phyloP scores from a whole-genome alignment of 2,797 vertebrate species.

The Eulemur mongoz region DNA sequence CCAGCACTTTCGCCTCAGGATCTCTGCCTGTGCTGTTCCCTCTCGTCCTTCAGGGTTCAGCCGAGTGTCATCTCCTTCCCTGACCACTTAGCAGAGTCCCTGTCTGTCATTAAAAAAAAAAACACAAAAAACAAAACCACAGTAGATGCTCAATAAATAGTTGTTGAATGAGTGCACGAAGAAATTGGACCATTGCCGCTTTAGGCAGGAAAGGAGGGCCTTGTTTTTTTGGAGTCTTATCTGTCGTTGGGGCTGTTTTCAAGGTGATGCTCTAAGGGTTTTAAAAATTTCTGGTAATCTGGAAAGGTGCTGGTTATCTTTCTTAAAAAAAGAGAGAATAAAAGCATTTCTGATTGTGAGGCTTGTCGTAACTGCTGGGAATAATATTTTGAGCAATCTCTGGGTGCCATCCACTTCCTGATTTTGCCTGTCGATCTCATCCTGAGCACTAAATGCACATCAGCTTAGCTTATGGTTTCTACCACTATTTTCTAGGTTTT shows the following conservation, averaged over 20 bases:
- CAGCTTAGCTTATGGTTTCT: not conserved
- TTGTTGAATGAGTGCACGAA: not conserved
- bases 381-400: not conserved
- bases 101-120: not conserved
- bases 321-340: not conserved
- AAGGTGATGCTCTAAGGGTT: slow-evolving; percentile 24
- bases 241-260: slow-evolving; percentile 54
- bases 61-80: not conserved
- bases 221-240: not conserved
- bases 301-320: not conserved
- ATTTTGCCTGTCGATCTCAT: not conserved
- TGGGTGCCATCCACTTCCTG: not conserved
- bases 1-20: not conserved
- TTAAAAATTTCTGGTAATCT: slow-evolving; percentile 13
- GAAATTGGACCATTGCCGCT: not conserved
- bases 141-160: not conserved
- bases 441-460: not conserved
- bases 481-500: not conserved
- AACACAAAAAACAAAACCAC: no score
- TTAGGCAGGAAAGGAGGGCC: not conserved
- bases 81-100: not conserved
- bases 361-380: not conserved
- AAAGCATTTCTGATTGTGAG: not conserved
- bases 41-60: not conserved
- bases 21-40: not conserved